Percentiles rank a stretch among this genome's conserved stretches.
These are phyloP conservation scores for Sinosuthora webbiana DNA, from an alignment of 2,113 vertebrate species.

Conservation along the genomic window DNA sequence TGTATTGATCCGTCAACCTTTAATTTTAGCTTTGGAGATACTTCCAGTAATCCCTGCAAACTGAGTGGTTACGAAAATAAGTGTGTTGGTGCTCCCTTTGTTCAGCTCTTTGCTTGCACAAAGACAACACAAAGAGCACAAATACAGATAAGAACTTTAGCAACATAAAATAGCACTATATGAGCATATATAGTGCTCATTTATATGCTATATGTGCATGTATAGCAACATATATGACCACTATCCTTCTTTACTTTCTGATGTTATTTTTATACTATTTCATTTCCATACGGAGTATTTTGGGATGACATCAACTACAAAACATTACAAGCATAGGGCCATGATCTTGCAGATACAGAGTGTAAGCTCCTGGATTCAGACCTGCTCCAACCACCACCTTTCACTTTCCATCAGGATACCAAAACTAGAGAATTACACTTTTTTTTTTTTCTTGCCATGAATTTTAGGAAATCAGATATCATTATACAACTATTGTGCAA, in stretches of 20 bases:
- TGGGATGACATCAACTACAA: neutral
- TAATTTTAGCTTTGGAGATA: neutral
- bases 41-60: neutral
- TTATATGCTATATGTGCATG: too few species aligned
- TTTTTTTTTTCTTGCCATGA: neutral
- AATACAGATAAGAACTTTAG: neutral
- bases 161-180: too few species aligned
- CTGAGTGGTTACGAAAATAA: accelerated
- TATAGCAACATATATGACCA: neutral
- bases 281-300: neutral
- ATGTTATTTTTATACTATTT: neutral
- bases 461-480: neutral
- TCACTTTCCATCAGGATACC: neutral
- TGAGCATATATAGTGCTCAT: too few species aligned
- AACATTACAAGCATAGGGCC: neutral
- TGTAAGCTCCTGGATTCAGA: neutral
- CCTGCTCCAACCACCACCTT: neutral
- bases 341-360: neutral
- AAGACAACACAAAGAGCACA: neutral
- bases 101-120: neutral
- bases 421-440: neutral
- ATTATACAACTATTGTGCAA: neutral
- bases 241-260: neutral
- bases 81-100: neutral
- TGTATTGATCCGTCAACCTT: neutral